Evolutionary conservation across 2,888 invertebrate genomes (phyloP).

Genomic region (Blastobasis lacticolella): DNA sequence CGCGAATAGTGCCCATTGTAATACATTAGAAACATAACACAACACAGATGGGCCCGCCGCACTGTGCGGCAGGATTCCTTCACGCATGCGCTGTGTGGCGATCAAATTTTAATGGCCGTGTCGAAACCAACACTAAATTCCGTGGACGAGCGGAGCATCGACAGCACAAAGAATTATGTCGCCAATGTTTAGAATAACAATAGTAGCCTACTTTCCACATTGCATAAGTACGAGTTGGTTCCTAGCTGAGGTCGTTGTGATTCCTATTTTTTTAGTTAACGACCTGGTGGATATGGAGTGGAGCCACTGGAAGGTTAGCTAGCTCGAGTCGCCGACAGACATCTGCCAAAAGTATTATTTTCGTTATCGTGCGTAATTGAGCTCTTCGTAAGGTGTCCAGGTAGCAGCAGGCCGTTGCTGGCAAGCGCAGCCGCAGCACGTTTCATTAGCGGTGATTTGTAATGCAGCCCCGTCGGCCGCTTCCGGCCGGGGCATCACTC

Average conservation of each 20-base stretch:
- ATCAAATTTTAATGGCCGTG: conserved; percentile 45
- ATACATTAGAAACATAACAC: no score
- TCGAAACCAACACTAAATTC: conserved; percentile 27
- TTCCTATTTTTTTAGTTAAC: no score
- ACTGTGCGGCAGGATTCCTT: conserved; percentile 23
- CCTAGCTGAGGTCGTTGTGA: no score
- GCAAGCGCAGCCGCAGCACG: conserved; percentile 33
- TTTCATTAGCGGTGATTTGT: conserved; percentile 66
- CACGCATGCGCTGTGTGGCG: conserved; percentile 20
- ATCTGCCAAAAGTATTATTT: no score
- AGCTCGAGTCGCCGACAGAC: no score
- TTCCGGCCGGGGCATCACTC: conserved; percentile 60
- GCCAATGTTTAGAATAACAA: conserved; percentile 4
- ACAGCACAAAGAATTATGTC: conserved; percentile 26
- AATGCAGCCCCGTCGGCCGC: conserved; percentile 57
- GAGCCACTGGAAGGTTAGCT: no score
- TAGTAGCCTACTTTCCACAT: no score
- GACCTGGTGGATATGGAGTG: no score
- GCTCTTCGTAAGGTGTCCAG: no score
- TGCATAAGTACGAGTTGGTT: no score
- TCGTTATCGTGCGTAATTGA: no score
- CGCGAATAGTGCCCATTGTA: no score
- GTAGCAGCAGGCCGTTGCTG: conserved; percentile 24
- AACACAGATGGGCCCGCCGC: conserved; percentile 34
- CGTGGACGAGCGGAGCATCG: conserved; percentile 22